Evolutionary conservation across 2,888 invertebrate species (phyloP).

Genomic region (Crocallis elinguaria): DNA sequence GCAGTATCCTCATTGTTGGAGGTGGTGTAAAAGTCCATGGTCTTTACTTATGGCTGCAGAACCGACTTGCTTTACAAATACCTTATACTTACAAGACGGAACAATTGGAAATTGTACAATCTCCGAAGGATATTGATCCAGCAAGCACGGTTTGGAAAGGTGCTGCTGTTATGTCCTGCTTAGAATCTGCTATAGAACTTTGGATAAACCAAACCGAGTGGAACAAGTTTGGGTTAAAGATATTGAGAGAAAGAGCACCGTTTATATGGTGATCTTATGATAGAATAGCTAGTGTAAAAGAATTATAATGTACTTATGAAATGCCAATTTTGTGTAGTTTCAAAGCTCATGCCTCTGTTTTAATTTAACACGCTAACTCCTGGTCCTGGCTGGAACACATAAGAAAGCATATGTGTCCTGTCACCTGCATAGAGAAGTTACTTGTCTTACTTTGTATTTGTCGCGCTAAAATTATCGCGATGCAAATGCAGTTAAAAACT

Average conservation of each 20-base stretch:
- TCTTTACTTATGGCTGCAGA: slow-evolving; percentile 94
- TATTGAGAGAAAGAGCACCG: slow-evolving; percentile 95
- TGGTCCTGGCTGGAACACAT: too few relatives aligned
- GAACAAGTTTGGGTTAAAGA: slow-evolving; percentile 92
- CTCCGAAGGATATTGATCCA: slow-evolving; percentile 96
- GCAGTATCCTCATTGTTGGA: slow-evolving; percentile 95
- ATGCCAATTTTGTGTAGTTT: neutral
- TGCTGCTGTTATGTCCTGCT: slow-evolving; percentile 95
- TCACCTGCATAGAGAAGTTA: too few relatives aligned
- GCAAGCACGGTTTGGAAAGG: slow-evolving; percentile 97
- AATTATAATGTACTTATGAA: neutral
- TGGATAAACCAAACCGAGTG: slow-evolving; percentile 96
- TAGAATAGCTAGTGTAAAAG: neutral
- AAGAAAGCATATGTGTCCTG: too few relatives aligned
- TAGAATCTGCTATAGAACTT: slow-evolving; percentile 96
- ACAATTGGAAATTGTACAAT: slow-evolving; percentile 94
- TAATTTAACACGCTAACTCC: too few relatives aligned
- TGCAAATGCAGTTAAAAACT: too few relatives aligned
- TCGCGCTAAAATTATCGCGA: too few relatives aligned
- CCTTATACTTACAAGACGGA: slow-evolving; percentile 92
- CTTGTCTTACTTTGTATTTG: too few relatives aligned
- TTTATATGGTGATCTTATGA: slow-evolving; percentile 91
- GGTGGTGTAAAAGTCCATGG: slow-evolving; percentile 95
- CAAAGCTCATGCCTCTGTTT: neutral
- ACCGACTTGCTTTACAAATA: slow-evolving; percentile 92